Base-by-base conservation (phyloP, 2,797 vertebrate genomes). In the Lepidocolaptes lacrymiger region DNA sequence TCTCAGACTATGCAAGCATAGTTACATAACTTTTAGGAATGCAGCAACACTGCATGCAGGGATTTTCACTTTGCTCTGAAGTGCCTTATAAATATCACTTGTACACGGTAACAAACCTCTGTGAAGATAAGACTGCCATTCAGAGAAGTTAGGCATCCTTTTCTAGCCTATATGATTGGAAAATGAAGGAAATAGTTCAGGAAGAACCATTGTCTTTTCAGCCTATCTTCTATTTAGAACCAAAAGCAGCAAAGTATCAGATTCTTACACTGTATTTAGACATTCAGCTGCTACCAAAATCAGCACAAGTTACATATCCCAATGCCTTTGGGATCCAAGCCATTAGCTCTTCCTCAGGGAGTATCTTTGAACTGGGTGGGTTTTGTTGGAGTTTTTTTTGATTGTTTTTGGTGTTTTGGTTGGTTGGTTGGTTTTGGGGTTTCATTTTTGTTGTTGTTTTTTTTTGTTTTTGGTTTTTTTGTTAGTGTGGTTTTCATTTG, bases 101-200 rank as follows among this genome's bases (percentile, higher is more conserved):
- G 26, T 21, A 49, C 19, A 16, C 4, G 4, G 54, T 13, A 81
- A 62, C 20, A 66, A 69, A 75, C 27, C 41, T 64, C 27, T 34
- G 21, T 0, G 0, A 74, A 48, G 43, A 17, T 10, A 79, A 73
- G 39, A 77, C 17, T 1, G 4, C 69, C 14, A 27, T 18, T 61
- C 22, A 39, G 46, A 48, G 19, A 83, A 49, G 14, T 39, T 9
- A 52, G 24, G 32, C 6, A 12, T 51, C 14, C 18, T 78, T 77
- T 71, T 64, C 58, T 34, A 59, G 32, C 22, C 34, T 41, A 22
- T 30, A 26, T 21, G 41, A 59, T 3, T 22, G 17, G 9, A 89
- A 89, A 72, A 87, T 17, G 27, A 78, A 75, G 34, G 36, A 66
- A 86, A 69, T 1, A n/a, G 14, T 19, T 76, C 51, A 51, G 36